Base-by-base conservation (phyloP, 2,113 vertebrate genomes). In the Alces alces region DNA sequence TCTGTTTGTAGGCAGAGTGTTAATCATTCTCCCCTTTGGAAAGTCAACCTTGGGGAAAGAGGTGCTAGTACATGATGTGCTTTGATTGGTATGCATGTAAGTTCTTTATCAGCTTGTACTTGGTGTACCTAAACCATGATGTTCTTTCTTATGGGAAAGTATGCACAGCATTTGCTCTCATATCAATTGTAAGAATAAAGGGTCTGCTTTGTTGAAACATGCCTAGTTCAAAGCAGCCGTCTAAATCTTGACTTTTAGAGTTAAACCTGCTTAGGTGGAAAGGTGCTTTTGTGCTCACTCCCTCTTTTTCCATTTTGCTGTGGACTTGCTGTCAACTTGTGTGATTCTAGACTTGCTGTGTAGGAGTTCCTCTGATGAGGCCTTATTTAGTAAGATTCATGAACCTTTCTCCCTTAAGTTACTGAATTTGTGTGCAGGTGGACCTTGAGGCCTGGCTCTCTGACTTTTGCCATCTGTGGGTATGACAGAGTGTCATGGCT, bases 401-500 rank as follows among this genome's bases (percentile, higher is more conserved):
- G 8, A 17, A 55, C 58, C 21, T 58, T 87, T 96, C 13, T 52
- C 28, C 43, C 12, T 2, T 9, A 58, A 97, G 76, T 58, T 88
- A 58, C 25, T 73, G 66, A 64, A 91, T 91, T 93, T 95, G 21
- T 93, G 23, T 83, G 82, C 16, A 50, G 60, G 89, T 94, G 47
- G 30, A 50, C 19, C 50, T 19, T 50, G 54, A 93, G 87, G 50
- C 47, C 28, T 90, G 61, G 43, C 16, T 30, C 12, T 86, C 36
- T 27, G 27, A 64, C 11, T 83, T 36, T 83, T 88, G 11, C 66
- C 17, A 85, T 50, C 50, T 50, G 28, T 90, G 89, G 30, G 61
- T 83, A 61, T 97, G 95, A 73, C 50, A 47, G 33, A 80, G 17
- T 83, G 86, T 60, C 57, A 52, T 89, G 86, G 92, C 86, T 96